phyloP scores from a whole-genome alignment of 2,888 invertebrate genomes.

The Phortica okadai region DNA sequence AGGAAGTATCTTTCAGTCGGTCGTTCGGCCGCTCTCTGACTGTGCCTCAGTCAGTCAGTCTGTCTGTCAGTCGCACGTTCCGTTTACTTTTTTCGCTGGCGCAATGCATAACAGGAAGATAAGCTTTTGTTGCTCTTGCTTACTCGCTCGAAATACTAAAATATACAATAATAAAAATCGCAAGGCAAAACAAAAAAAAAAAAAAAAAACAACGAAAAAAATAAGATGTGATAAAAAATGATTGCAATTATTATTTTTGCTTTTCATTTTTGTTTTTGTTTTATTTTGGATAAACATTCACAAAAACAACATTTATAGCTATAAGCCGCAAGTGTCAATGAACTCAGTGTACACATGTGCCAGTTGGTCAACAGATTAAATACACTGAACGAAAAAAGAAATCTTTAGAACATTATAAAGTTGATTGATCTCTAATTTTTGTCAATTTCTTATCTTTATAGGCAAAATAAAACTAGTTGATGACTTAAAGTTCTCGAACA shows the following conservation, averaged over 20 bases:
- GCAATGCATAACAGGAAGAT: not conserved
- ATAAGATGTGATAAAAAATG: not conserved
- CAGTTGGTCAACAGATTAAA: not conserved
- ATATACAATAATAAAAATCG: not conserved
- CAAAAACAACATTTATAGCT: conserved; percentile 12
- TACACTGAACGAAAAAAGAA: conserved; percentile 8
- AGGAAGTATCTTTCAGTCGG: not conserved
- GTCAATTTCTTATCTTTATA: not conserved
- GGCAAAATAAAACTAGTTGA: not conserved
- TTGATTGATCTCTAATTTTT: not conserved
- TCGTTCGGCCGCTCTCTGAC: not conserved
- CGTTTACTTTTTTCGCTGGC: not conserved
- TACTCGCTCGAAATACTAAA: not conserved
- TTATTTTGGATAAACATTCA: conserved; percentile 1
- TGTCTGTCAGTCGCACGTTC: not conserved
- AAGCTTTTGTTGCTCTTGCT: not conserved
- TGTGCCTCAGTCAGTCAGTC: not conserved
- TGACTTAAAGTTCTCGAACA: not conserved
- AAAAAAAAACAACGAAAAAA: not conserved
- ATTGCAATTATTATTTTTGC: conserved; percentile 7
- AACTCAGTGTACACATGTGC: not conserved
- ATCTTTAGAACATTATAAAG: no score
- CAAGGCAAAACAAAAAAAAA: conserved; percentile 5
- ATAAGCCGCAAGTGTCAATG: conserved; percentile 16
- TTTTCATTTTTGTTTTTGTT: not conserved